phyloP scores from a whole-genome alignment of 2,113 vertebrate genomes.

The Labrus mixtus region DNA sequence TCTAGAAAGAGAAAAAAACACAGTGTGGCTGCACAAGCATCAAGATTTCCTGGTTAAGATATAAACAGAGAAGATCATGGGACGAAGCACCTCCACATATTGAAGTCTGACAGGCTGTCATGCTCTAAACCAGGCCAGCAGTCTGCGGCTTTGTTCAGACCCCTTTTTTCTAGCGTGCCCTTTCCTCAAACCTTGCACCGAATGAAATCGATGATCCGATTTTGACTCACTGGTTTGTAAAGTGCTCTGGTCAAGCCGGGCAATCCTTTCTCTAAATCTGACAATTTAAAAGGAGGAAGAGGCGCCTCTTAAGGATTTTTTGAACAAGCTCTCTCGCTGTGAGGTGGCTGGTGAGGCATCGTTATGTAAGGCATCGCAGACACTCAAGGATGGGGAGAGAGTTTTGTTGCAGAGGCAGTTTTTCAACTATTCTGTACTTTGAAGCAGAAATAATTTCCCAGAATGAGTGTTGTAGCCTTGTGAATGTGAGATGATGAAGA shows the following conservation, averaged over 20 bases:
- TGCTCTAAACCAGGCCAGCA: constrained; percentile 43
- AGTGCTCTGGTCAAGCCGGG: constrained; percentile 49
- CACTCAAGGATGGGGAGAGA: constrained; percentile 54
- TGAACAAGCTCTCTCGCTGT: constrained; percentile 51
- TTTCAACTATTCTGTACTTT: constrained; percentile 39
- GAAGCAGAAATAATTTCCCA: constrained; percentile 48
- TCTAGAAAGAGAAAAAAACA: constrained; percentile 26
- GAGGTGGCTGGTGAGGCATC: constrained; percentile 61
- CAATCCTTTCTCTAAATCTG: constrained; percentile 54
- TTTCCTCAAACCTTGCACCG: constrained; percentile 49
- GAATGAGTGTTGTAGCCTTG: constrained; percentile 40
- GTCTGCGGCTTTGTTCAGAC: constrained; percentile 56
- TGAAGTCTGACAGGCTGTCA: constrained; percentile 65
- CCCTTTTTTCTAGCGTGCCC: constrained; percentile 43
- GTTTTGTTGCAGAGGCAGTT: constrained; percentile 61
- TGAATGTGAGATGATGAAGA: constrained; percentile 22
- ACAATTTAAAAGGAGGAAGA: constrained; percentile 58
- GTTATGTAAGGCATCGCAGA: constrained; percentile 70
- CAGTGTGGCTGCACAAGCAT: constrained; percentile 53
- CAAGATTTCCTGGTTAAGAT: constrained; percentile 59
- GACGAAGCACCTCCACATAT: constrained; percentile 48
- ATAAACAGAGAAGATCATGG: constrained; percentile 58
- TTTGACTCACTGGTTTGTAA: constrained; percentile 53
- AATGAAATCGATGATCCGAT: constrained; percentile 66
- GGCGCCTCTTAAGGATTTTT: constrained; percentile 61